Evolutionary conservation across 2,797 vertebrate species (phyloP), one percentile per base, ranked within the genome.

Genomic region (Anolis apletophallus): DNA sequence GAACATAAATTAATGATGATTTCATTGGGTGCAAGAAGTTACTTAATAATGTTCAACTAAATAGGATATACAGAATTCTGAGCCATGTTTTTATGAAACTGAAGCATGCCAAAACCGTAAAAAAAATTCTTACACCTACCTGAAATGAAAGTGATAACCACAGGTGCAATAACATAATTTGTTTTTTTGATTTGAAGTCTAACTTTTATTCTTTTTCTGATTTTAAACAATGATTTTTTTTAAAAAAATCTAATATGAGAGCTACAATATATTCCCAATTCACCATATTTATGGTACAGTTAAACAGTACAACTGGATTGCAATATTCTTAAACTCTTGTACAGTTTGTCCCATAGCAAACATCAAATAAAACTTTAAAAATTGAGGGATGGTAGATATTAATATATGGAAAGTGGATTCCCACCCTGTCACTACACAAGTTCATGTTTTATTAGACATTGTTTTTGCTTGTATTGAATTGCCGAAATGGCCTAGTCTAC

Each of bases 311-410:
- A 81, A 5, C 13, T 90, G 36, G 36, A 83, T 5, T 61, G 34
- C 29, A 79, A 85, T 21, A 13, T 21, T 76, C 34, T 82, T 6
- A 32, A 26, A 76, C 85, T 87, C 69, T 50, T 85, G 5, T 50
- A 16, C 0, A 73, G 46, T 90, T 86, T 85, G 54, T 1, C 19
- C 12, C 19, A 78, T 59, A 83, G 81, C 12, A 81, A 67, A 67
- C 8, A 10, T 8, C 11, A n/a, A 34, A n/a, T 13, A 29, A 68
- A 29, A 11, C 29, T 10, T 26, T 12, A 88, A 57, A 16, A 59
- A 32, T 73, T 90, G 76, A 59, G 3, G 88, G 50, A 85, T 52
- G 64, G 29, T 69, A 80, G 68, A 4, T 81, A 64, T 71, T 16
- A 69, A 75, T 7, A 86, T 50, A 61, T 54, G 26, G 14, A 71